Evolutionary conservation across 2,113 vertebrate genomes (phyloP).

Genomic region (Petromus typicus): DNA sequence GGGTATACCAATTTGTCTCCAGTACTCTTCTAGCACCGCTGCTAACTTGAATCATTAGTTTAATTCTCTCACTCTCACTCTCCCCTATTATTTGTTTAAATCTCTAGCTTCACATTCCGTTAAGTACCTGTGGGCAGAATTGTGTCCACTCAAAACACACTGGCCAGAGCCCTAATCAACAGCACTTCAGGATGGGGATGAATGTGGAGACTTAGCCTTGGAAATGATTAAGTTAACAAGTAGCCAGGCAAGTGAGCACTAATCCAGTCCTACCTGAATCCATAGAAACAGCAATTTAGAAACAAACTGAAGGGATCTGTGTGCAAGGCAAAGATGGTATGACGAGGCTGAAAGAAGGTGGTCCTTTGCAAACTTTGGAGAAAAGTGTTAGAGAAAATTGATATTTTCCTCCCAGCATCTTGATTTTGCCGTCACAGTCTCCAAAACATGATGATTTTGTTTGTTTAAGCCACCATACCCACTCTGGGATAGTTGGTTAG

Average conservation of each 20-base stretch:
- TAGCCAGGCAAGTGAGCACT: not conserved
- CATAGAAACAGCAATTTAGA: not conserved
- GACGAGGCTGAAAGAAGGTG: not conserved
- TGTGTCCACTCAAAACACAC: not conserved
- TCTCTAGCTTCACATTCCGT: not conserved
- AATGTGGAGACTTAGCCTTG: not conserved
- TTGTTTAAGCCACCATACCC: not conserved
- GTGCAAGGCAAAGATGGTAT: not conserved
- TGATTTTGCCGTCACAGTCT: not conserved
- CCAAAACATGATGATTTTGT: not conserved
- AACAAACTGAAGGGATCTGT: rapidly evolving
- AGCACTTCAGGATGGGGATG: not conserved
- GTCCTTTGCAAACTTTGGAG: not conserved
- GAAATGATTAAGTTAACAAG: not conserved
- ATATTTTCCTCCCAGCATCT: not conserved
- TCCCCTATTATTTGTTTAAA: not conserved
- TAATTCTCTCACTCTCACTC: not conserved
- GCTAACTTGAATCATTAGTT: not conserved
- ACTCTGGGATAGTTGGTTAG: not conserved
- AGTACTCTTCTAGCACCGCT: not conserved
- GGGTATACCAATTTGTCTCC: not conserved
- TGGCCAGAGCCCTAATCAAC: not conserved
- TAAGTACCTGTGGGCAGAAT: not conserved
- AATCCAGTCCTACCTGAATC: not conserved
- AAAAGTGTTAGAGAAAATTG: not conserved